These are phyloP conservation scores for Macquaria australasica DNA, from an alignment of 2,113 vertebrate genomes.

Conservation along the genomic window DNA sequence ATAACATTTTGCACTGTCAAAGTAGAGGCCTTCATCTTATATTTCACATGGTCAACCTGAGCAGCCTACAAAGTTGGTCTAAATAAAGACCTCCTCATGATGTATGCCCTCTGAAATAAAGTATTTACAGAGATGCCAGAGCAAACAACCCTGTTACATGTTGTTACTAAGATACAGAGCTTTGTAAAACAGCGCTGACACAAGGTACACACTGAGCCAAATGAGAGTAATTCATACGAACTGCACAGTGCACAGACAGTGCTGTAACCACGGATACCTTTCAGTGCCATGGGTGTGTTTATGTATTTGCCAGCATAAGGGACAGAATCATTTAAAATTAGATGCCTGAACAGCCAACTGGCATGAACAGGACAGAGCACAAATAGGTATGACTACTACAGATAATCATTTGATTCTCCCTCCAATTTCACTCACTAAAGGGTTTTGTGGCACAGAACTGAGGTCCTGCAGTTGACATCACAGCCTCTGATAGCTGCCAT, in stretches of 20 bases:
- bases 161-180: slow-evolving; percentile 14
- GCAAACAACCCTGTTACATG: neutral
- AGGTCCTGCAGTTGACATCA: neutral
- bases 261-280: slow-evolving; percentile 7
- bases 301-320: slow-evolving; percentile 10
- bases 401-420: slow-evolving; percentile 16
- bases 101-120: neutral
- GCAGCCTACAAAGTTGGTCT: neutral
- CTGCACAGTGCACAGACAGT: neutral
- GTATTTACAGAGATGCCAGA: neutral
- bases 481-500: neutral
- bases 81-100: neutral
- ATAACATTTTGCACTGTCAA: neutral
- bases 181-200: neutral
- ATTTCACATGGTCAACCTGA: neutral
- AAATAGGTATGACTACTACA: slow-evolving; percentile 3
- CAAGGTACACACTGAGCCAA: slow-evolving; percentile 9
- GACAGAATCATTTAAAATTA: slow-evolving; percentile 7
- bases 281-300: slow-evolving; percentile 6
- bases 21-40: neutral
- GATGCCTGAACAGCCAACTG: neutral
- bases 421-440: neutral
- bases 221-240: neutral
- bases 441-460: neutral
- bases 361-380: neutral